Base-by-base conservation (phyloP, 1,140 invertebrate species). In the Drosophila ogumai region DNA sequence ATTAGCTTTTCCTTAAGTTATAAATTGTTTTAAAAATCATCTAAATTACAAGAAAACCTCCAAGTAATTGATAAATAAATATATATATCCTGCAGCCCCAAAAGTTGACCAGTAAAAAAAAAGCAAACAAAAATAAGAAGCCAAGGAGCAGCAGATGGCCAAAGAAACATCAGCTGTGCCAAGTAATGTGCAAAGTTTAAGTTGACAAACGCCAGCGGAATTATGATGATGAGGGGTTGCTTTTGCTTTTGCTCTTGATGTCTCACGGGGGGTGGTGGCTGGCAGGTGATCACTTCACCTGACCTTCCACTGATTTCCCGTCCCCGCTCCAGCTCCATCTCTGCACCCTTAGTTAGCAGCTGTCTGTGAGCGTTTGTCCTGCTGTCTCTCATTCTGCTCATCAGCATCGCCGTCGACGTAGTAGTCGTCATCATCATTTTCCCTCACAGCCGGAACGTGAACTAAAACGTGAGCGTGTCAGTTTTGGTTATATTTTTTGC, bases 381-480 rank as follows among this genome's bases (percentile, higher is more conserved):
- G 44, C 44, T 72, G 68, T 58, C 68, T 50, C 31, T 72, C 52
- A 49, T 36, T 25, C 50, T 49, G 68, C 61, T 78, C 76, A 67
- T 67, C 64, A 67, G 57, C 64, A 67, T 67, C 63, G 66, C 25
- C 67, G 32, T 38, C 36, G 25, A 3, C 63, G 46, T 69, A 47
- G 64, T 36, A 17, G 34, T 71, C 49, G 46, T 71, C 63, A 55
- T 67, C 64, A 57, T 69, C 41, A 57, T 72, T 72, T 72, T 69
- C 43, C 66, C 47, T 40, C 32, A 56, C 60, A 49, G 73, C 67
- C 69, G 64, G 25, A 82, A 75, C 55, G 67, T 82, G 68, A 34
- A 61, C 60, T 41, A 75, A 66, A 84, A 79, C 80, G 81, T 84
- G 80, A 81, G 75, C 60, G 57, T 79, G 81, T 79, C 81, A 71